phyloP scores from a whole-genome alignment of 2,888 invertebrate genomes.

The Azorinus chamasolen region DNA sequence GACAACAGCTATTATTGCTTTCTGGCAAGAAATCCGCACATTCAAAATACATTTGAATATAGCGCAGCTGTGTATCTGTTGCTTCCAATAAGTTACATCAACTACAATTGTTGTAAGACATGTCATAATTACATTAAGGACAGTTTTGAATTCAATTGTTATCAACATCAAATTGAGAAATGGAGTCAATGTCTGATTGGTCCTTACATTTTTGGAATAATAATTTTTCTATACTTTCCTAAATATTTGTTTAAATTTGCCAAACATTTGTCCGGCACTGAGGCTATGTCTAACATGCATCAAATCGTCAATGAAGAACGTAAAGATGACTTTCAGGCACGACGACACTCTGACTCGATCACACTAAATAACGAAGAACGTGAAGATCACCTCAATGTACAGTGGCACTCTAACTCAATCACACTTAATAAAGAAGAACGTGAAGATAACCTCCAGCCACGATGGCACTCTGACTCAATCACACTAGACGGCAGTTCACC shows the following conservation, averaged over 20 bases:
- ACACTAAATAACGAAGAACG: not conserved
- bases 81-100: conserved; percentile 28
- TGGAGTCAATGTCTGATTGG: conserved; percentile 33
- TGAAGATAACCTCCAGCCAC: not conserved
- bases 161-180: conserved; percentile 11
- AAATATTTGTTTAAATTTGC: conserved; percentile 14
- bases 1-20: conserved; percentile 40
- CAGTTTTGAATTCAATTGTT: not conserved
- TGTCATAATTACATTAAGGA: conserved; percentile 20
- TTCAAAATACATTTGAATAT: conserved; percentile 23
- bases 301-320: conserved; percentile 7
- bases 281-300: conserved; percentile 2
- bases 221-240: conserved; percentile 42
- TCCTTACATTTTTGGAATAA: conserved; percentile 33
- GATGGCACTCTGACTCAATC: conserved; percentile 31
- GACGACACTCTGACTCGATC: conserved; percentile 8
- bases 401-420: conserved; percentile 23
- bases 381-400: not conserved
- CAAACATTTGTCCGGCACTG: conserved; percentile 15
- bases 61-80: conserved; percentile 27
- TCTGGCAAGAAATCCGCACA: conserved; percentile 23
- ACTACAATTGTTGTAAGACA: conserved; percentile 41
- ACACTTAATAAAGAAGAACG: not conserved
- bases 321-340: not conserved
- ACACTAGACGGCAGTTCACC: conserved; percentile 29